Conservation (phyloP, 2,888 invertebrate genomes). For the Mamestra brassicae region DNA sequence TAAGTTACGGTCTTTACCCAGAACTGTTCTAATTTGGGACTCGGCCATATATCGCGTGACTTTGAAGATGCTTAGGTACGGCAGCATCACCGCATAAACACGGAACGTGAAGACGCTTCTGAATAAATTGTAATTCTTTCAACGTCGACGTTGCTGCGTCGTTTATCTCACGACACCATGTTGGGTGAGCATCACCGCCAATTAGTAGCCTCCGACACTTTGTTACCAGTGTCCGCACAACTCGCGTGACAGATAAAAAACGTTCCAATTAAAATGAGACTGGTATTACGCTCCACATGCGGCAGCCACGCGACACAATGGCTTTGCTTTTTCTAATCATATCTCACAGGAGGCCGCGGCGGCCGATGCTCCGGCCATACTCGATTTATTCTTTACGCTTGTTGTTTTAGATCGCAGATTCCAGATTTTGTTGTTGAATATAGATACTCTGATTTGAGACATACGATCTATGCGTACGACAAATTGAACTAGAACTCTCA, state of each 20-base stretch:
- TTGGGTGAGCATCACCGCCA: slow-evolving; percentile 75
- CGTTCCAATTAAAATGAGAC: slow-evolving; percentile 82
- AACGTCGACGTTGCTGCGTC: slow-evolving; percentile 66
- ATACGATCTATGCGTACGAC: slow-evolving; percentile 2
- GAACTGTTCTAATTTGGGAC: slow-evolving; percentile 26
- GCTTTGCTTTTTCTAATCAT: slow-evolving; percentile 76
- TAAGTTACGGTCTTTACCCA: background rate
- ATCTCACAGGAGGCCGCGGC: slow-evolving; percentile 58
- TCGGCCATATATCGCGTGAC: slow-evolving; percentile 15
- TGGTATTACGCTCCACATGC: slow-evolving; percentile 80
- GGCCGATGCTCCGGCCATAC: slow-evolving; percentile 41
- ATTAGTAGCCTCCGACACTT: slow-evolving; percentile 76
- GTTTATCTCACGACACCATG: slow-evolving; percentile 73
- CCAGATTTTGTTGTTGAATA: background rate
- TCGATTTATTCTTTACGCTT: slow-evolving; percentile 28
- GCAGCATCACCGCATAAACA: slow-evolving; percentile 49
- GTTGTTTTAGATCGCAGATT: slow-evolving; percentile 36
- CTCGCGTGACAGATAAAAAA: slow-evolving; percentile 82
- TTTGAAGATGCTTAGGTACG: slow-evolving; percentile 33
- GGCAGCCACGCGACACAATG: slow-evolving; percentile 80
- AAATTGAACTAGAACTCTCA: slow-evolving; percentile 15
- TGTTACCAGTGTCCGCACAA: slow-evolving; percentile 70
- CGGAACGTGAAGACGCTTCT: slow-evolving; percentile 55
- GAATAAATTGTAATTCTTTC: slow-evolving; percentile 65
- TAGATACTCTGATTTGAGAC: slow-evolving; percentile 4